Evolutionary conservation across 2,888 invertebrate genomes (phyloP).

Genomic region (Dynastes grantii): DNA sequence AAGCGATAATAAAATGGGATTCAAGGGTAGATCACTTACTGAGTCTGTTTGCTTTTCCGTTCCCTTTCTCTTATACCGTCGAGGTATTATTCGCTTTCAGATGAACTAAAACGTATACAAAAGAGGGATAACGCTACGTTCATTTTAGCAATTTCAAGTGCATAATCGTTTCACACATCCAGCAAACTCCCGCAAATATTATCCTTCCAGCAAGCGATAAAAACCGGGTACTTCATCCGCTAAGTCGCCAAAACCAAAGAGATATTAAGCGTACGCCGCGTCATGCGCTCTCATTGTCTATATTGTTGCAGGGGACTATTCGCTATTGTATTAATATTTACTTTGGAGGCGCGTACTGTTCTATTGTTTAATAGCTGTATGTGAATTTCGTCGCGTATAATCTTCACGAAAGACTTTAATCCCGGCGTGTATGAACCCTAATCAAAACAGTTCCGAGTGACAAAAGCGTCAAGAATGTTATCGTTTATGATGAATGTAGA

Average conservation of each 20-base stretch:
- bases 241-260: slow-evolving; percentile 14
- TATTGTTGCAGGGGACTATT: slow-evolving; percentile 9
- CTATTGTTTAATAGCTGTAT: slow-evolving; percentile 23
- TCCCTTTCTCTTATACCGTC: not conserved
- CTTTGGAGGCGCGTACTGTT: not conserved
- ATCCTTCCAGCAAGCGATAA: slow-evolving; percentile 24
- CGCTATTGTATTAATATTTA: slow-evolving; percentile 32
- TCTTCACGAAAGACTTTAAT: slow-evolving; percentile 27
- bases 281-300: slow-evolving; percentile 1
- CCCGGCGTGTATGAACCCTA: slow-evolving; percentile 11
- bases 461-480: not conserved
- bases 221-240: not conserved
- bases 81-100: slow-evolving; percentile 3
- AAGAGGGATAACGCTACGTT: slow-evolving; percentile 1
- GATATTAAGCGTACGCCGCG: slow-evolving; percentile 4
- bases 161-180: slow-evolving; percentile 12
- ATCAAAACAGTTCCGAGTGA: slow-evolving; percentile 17
- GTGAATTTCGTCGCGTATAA: slow-evolving; percentile 4
- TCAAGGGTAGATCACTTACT: not conserved
- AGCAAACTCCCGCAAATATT: slow-evolving; percentile 15
- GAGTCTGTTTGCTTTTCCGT: not conserved
- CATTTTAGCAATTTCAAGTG: slow-evolving; percentile 9
- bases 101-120: not conserved
- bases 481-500: not conserved
- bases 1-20: not conserved